These are phyloP conservation scores for Onychostoma macrolepis DNA, from an alignment of 2,113 vertebrate genomes.

Conservation along the genomic window DNA sequence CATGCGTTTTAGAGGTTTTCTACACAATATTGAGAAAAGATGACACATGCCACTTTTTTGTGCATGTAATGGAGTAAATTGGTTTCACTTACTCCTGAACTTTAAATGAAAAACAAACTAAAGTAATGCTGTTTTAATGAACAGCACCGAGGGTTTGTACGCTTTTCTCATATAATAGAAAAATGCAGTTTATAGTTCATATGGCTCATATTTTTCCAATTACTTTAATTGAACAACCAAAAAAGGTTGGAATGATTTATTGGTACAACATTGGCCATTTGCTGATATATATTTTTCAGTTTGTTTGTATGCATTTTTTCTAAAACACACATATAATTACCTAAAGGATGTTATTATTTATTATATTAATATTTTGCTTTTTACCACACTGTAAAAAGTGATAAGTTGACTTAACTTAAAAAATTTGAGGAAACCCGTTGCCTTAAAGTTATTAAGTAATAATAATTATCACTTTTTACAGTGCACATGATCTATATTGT, in stretches of 20 bases:
- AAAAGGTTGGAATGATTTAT: not conserved
- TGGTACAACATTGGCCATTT: not conserved
- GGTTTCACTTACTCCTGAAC: not conserved
- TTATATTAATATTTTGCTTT: too few species aligned
- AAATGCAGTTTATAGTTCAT: conserved; percentile 4
- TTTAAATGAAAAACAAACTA: not conserved
- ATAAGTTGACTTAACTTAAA: too few species aligned
- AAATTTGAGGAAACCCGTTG: too few species aligned
- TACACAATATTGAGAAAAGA: conserved; percentile 5
- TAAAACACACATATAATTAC: too few species aligned
- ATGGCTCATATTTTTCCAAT: not conserved
- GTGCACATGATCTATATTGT: too few species aligned
- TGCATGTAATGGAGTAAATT: not conserved
- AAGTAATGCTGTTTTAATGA: not conserved
- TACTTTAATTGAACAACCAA: not conserved
- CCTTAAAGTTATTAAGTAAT: too few species aligned
- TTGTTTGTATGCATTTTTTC: too few species aligned
- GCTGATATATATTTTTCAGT: too few species aligned
- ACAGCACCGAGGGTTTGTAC: not conserved
- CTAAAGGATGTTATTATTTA: too few species aligned
- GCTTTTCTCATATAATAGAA: not conserved
- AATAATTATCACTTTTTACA: too few species aligned
- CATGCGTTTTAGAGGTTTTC: not conserved
- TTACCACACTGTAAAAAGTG: too few species aligned
- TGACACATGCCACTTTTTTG: not conserved